phyloP scores from a whole-genome alignment of 2,888 invertebrate species.

The Ormyrus labotus region DNA sequence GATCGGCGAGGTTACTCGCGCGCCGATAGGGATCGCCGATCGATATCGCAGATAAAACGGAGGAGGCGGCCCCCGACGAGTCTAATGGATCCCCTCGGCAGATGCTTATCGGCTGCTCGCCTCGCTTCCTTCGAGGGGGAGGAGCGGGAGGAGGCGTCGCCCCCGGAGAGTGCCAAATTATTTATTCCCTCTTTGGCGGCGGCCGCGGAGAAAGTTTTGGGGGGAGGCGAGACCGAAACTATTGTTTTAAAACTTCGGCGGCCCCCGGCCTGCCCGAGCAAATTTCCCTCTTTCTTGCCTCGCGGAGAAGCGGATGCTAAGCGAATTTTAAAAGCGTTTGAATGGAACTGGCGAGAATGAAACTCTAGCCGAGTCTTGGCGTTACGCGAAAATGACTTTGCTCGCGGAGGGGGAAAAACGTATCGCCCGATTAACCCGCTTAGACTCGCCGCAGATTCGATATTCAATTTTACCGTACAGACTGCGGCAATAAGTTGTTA shows the following conservation, averaged over 20 bases:
- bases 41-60: conserved; percentile 60
- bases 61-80: conserved; percentile 46
- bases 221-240: background rate
- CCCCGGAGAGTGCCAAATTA: conserved; percentile 43
- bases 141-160: conserved; percentile 2
- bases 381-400: no score
- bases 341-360: background rate
- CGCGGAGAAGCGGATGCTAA: background rate
- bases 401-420: no score
- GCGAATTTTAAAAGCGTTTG: conserved; percentile 33
- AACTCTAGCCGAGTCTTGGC: no score
- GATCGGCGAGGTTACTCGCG: conserved; percentile 39
- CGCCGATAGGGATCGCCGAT: conserved; percentile 67
- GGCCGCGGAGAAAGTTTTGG: conserved; percentile 4
- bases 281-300: background rate
- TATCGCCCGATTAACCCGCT: no score
- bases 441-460: no score
- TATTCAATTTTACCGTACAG: no score
- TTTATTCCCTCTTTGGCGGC: conserved; percentile 30
- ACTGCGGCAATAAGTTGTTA: no score
- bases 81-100: conserved; percentile 60
- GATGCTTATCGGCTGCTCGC: conserved; percentile 11
- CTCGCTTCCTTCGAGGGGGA: background rate
- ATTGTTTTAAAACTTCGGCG: conserved; percentile 37
- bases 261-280: no score